Base-by-base conservation (phyloP, 2,888 invertebrate genomes). In the Athripsodes cinereus region DNA sequence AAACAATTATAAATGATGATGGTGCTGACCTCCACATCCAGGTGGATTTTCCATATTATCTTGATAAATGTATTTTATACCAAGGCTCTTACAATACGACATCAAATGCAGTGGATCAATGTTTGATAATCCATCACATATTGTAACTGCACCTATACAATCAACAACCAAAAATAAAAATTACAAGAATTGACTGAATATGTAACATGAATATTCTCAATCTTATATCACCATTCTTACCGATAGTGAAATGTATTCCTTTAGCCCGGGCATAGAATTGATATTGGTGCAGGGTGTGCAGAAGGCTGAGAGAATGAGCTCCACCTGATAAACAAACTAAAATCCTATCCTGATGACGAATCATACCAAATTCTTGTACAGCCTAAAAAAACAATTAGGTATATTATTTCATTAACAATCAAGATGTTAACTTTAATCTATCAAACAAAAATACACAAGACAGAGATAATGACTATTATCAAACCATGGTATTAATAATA, bases 271-370 rank as follows among this genome's bases (percentile, higher is more conserved):
- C 82, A 68, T 90, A 87, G 71, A 84, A 88, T 74, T 90, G 89
- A 72, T 92, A 92, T 70, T 94, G 92, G 55, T 88, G 84, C 67
- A 95, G 74, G 0, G 89, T 86, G 70, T 95, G 94, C 0, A 95
- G 75, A 10, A 95, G 76, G 1, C 89, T 87, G n/a, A 94, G 74
- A 0, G 93, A 93, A 68, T 90, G 87, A 65, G 88, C 87, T 2
- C 90, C 90, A 0, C 90, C 92, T 0, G 92, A 92, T 48, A 95
- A 75, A 69, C 94, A 93, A 13, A 94, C 85, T 68, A 95, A 77
- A 16, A 94, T 84, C 62, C 86, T 82, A 71, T 95, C 94, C 1
- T 89, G 90, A 64, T 90, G 83, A 54, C 84, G 80, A 57, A 95
- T 83, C 93, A 94, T 94, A 62, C 84, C 82, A 73, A 85, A 92